Evolutionary conservation across 2,888 invertebrate species (phyloP).

Genomic region (Ophraella communa): DNA sequence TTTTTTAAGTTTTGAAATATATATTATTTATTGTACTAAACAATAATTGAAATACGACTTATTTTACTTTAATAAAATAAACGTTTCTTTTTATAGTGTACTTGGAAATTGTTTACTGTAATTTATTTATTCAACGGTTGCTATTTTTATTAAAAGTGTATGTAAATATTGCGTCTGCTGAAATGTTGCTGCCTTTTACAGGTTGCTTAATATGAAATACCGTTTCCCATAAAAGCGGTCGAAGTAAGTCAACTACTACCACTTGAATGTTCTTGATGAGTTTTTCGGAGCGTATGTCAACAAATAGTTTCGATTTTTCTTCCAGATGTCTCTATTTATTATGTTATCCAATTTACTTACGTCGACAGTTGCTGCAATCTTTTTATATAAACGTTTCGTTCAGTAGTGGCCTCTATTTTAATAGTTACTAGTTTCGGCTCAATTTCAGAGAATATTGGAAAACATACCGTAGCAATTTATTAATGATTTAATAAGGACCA

Average conservation of each 20-base stretch:
- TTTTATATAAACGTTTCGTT: not conserved
- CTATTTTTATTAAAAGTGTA: not conserved
- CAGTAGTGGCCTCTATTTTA: not conserved
- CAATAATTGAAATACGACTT: too few species aligned
- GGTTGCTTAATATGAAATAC: conserved; percentile 6
- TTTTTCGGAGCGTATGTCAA: not conserved
- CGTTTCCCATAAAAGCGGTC: not conserved
- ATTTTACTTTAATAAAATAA: too few species aligned
- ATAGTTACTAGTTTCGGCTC: too few species aligned
- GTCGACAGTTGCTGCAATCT: not conserved
- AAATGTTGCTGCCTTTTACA: not conserved
- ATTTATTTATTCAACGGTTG: too few species aligned
- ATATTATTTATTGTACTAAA: too few species aligned
- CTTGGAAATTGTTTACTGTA: too few species aligned
- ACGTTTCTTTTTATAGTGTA: too few species aligned
- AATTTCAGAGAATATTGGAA: too few species aligned
- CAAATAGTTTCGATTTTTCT: conserved; percentile 16
- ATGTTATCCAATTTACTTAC: not conserved
- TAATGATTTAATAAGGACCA: too few species aligned
- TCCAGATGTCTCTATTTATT: conserved; percentile 5
- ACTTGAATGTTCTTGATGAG: conserved; percentile 9
- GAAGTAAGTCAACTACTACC: conserved; percentile 5
- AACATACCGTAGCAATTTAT: too few species aligned
- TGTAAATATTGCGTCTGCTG: not conserved
- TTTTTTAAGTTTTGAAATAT: too few species aligned